phyloP scores from a whole-genome alignment of 2,113 vertebrate species.

The Myotis yumanensis region DNA sequence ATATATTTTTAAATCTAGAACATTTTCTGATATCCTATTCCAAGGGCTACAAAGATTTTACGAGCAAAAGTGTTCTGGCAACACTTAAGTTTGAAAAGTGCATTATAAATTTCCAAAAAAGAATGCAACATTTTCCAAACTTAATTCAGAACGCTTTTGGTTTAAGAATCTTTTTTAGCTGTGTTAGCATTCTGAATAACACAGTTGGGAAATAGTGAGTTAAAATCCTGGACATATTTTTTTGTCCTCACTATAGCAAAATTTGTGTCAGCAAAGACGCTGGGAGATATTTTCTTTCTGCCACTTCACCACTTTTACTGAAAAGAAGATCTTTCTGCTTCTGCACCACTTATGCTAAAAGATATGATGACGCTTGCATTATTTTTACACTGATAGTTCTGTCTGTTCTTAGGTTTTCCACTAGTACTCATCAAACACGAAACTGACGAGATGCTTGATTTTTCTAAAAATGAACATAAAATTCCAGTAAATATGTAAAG shows the following conservation, averaged over 20 bases:
- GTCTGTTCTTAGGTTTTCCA: not conserved
- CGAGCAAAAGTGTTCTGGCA: not conserved
- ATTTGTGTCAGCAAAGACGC: constrained; percentile 60
- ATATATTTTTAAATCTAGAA: not conserved
- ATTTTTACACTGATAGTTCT: not conserved
- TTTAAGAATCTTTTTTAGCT: not conserved
- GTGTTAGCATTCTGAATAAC: not conserved
- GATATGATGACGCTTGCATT: constrained; percentile 22
- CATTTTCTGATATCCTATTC: not conserved
- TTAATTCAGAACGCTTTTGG: not conserved
- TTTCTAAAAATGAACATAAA: constrained; percentile 43
- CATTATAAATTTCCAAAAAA: not conserved
- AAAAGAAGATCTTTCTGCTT: constrained; percentile 54
- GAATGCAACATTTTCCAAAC: not conserved
- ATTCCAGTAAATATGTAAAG: not conserved
- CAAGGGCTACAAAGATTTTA: constrained; percentile 1
- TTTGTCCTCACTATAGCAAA: constrained; percentile 36
- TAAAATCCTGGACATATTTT: not conserved
- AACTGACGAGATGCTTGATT: constrained; percentile 25
- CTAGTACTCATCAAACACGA: constrained; percentile 27
- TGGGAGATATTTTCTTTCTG: constrained; percentile 56
- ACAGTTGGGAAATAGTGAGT: not conserved
- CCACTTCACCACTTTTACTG: constrained; percentile 57
- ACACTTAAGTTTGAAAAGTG: not conserved
- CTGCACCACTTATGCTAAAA: not conserved